Evolutionary conservation across 2,797 vertebrate genomes (phyloP), one percentile per base, ranked within the genome.

Genomic region (Hirundo rustica): DNA sequence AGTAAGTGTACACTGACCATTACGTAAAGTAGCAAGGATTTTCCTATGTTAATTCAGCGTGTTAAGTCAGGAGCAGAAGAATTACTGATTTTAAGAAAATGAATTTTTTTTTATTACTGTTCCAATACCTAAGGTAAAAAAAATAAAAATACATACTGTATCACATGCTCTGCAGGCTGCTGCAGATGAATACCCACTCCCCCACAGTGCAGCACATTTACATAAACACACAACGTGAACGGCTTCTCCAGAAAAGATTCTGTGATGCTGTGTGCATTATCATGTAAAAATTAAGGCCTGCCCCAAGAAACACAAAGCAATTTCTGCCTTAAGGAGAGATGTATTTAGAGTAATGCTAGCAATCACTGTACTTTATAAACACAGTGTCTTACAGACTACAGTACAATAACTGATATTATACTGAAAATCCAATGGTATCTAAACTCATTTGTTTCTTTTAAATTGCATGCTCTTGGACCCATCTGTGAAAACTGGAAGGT

Each of bases 401-500:
- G 70, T 80, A 91, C 70, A 85, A 19, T 65, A 92, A 81, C 34
- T 96, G 65, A 66, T 68, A 93, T 20, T 90, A 92, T 50, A 89
- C 58, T 91, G 38, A 89, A 96, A 94, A 76, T 71, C 53, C 94
- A 95, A 72, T 38, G 16, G 79, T 66, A 38, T 85, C 82, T 53
- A 48, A 91, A 95, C 67, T 96, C 66, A 96, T 95, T 97, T 97
- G 91, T 95, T 95, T 95, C 90, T 95, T 97, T 96, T 95, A 97
- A 96, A 98, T 97, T 97, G 96, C 95, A 96, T 85, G 93, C 94
- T 97, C 96, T 97, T 86, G 88, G 85, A 95, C 89, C 90, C 97
- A 98, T 98, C 97, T 97, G 97, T 96, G 96, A 96, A 96, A 97
- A 96, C 72, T 64, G 57, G 73, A 77, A 97, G 95, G 97, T 96